These are phyloP conservation scores for Symphodus melops DNA, from an alignment of 2,113 vertebrate species.

Conservation along the genomic window DNA sequence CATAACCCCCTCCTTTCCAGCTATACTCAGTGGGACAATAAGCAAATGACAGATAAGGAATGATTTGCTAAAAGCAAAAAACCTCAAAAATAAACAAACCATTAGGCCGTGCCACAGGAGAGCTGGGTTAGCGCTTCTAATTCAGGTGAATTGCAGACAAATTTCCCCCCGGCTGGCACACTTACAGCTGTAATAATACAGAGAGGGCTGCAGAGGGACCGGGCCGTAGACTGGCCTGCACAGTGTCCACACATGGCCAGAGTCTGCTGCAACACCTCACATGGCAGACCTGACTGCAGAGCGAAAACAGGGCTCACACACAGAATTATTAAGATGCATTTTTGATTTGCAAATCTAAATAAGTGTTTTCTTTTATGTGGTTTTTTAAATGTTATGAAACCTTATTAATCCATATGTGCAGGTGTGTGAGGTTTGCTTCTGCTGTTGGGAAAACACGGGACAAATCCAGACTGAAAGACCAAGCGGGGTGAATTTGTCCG, in stretches of 20 bases:
- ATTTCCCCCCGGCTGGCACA: slow-evolving; percentile 75
- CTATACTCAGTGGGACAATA: slow-evolving; percentile 74
- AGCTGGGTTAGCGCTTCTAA: slow-evolving; percentile 72
- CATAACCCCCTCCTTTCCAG: slow-evolving; percentile 6
- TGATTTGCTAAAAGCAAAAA: slow-evolving; percentile 83
- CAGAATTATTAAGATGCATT: slow-evolving; percentile 13
- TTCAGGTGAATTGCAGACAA: slow-evolving; percentile 84
- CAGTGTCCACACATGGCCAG: slow-evolving; percentile 65
- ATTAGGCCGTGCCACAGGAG: slow-evolving; percentile 69
- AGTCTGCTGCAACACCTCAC: slow-evolving; percentile 56
- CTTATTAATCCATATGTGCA: slow-evolving; percentile 6
- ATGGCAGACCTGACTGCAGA: slow-evolving; percentile 19
- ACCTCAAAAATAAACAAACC: slow-evolving; percentile 84
- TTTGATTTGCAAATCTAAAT: background rate
- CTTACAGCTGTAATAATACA: slow-evolving; percentile 84
- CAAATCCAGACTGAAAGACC: slow-evolving; percentile 58
- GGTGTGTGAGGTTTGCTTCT: background rate
- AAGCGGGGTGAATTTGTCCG: slow-evolving; percentile 53
- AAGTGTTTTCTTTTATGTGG: background rate
- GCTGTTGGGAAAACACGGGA: slow-evolving; percentile 13
- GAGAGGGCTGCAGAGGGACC: slow-evolving; percentile 41
- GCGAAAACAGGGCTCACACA: background rate
- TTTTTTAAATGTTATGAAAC: background rate
- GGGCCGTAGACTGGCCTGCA: slow-evolving; percentile 61
- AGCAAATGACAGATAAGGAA: slow-evolving; percentile 82